phyloP scores from a whole-genome alignment of 2,113 vertebrate species.

The Cisticola juncidis region DNA sequence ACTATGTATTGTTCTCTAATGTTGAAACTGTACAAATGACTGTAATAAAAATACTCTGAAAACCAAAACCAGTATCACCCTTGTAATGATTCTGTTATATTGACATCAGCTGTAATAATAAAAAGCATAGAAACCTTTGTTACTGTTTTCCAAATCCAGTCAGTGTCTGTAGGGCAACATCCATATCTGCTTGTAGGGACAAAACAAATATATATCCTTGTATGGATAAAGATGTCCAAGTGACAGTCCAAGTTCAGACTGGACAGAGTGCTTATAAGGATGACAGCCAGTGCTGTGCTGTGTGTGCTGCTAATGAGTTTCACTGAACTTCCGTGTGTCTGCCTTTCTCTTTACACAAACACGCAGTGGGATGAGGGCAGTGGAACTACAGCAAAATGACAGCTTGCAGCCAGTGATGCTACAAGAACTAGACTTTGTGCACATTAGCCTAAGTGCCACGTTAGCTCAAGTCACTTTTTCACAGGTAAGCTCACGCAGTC shows the following conservation, averaged over 20 bases:
- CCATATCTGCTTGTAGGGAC: neutral
- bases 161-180: neutral
- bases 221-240: neutral
- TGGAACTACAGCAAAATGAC: neutral
- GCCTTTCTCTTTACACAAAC: neutral
- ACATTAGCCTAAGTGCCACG: neutral
- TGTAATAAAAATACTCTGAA: constrained; percentile 54
- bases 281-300: neutral
- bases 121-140: neutral
- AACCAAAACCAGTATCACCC: neutral
- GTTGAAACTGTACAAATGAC: constrained; percentile 22
- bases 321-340: neutral
- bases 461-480: neutral
- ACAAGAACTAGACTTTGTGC: neutral
- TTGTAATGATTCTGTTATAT: neutral
- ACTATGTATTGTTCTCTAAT: neutral
- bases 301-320: neutral
- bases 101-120: neutral
- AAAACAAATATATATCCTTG: neutral
- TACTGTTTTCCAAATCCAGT: neutral
- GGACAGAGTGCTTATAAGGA: neutral
- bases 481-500: neutral
- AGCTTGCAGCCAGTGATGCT: neutral
- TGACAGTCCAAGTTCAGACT: neutral
- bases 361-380: neutral